Conservation (phyloP, 2,113 vertebrate genomes). For the Chlorodrepanis virens region DNA sequence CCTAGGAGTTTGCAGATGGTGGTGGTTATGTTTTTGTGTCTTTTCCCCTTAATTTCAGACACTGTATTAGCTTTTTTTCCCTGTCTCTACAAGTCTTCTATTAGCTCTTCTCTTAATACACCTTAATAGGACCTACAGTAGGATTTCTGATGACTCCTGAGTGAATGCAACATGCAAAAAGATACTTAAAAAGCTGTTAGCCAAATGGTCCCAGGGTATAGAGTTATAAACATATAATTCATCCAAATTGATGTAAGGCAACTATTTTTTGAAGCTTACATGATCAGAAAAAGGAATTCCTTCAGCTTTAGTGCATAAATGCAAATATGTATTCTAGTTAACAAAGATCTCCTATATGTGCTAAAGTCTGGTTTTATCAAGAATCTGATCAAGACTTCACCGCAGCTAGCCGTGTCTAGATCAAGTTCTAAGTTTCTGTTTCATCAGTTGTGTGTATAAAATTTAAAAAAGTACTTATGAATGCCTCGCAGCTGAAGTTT, state of each 20-base stretch:
- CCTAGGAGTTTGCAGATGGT: neutral
- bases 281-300: neutral
- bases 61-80: neutral
- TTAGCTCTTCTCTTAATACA: neutral
- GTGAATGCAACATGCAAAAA: neutral
- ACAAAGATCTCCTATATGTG: neutral
- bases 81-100: neutral
- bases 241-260: neutral
- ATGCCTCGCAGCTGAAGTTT: neutral
- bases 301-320: neutral
- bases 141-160: neutral
- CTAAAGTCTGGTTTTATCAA: neutral
- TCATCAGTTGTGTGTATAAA: neutral
- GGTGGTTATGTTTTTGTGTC: rapidly evolving
- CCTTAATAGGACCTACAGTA: neutral
- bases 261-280: neutral
- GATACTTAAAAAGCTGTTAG: neutral
- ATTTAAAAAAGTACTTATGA: neutral
- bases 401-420: neutral
- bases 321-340: neutral
- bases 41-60: neutral
- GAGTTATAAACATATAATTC: too few species aligned
- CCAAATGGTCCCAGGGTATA: neutral
- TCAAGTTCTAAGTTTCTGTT: neutral
- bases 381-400: rapidly evolving